Percentiles rank a stretch among this genome's conserved stretches.
phyloP scores from a whole-genome alignment of 2,113 vertebrate genomes.

The Dendropsophus ebraccatus region DNA sequence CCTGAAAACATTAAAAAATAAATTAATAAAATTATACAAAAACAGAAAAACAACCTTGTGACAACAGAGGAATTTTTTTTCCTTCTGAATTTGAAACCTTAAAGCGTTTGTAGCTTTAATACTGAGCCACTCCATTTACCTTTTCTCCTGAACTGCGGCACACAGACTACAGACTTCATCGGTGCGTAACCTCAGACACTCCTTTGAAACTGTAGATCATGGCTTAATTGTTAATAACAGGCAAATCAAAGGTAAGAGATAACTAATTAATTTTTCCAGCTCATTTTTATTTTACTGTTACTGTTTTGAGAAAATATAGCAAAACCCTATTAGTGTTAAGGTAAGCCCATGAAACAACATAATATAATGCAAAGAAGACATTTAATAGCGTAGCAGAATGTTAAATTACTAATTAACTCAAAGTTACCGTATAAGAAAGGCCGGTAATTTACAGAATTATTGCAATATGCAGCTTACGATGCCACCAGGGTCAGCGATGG shows the following conservation, averaged over 20 bases:
- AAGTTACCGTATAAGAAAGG: constrained; percentile 83
- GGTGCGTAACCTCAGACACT: constrained; percentile 62
- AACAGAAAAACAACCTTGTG: neutral
- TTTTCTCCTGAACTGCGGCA: constrained; percentile 63
- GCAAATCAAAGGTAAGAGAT: constrained; percentile 84
- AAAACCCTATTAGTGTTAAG: constrained; percentile 87
- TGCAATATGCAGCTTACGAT: constrained; percentile 80
- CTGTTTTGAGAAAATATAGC: constrained; percentile 86
- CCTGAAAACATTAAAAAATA: neutral
- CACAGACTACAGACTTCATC: constrained; percentile 62
- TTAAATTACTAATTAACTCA: constrained; percentile 88
- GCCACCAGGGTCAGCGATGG: constrained; percentile 82
- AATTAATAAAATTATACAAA: neutral
- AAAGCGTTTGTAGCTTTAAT: constrained; percentile 5
- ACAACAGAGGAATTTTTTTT: neutral
- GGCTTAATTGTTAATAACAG: constrained; percentile 81
- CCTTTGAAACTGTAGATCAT: constrained; percentile 69
- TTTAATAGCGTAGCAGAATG: constrained; percentile 87
- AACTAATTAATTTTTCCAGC: constrained; percentile 82
- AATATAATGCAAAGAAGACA: constrained; percentile 86
- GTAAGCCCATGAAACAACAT: constrained; percentile 87
- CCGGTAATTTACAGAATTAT: constrained; percentile 85
- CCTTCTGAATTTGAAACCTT: neutral
- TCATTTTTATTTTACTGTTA: constrained; percentile 84
- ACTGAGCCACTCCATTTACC: constrained; percentile 59